Percentiles rank a stretch among this genome's conserved stretches.
These are phyloP conservation scores for Pelvicachromis taeniatus DNA, from an alignment of 2,113 vertebrate genomes.

Conservation along the genomic window DNA sequence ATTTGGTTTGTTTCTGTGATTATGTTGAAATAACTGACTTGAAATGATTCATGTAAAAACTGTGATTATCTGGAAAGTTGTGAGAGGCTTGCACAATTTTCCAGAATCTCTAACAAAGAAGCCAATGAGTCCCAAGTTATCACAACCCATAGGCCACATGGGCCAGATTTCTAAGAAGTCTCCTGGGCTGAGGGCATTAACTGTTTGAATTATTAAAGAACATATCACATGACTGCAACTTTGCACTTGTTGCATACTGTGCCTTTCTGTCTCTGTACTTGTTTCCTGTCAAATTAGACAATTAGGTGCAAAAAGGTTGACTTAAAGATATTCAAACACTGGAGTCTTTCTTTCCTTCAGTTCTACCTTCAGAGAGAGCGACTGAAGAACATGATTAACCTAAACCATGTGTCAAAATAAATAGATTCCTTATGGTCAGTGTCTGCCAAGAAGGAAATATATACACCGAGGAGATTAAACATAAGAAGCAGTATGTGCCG, in stretches of 20 bases:
- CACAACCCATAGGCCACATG: not conserved
- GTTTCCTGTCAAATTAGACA: not conserved
- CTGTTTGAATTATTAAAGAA: not conserved
- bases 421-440: not conserved
- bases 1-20: not conserved
- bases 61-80: not conserved
- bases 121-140: not conserved
- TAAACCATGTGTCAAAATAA: not conserved
- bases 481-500: not conserved
- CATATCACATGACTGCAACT: not conserved
- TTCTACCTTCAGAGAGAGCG: not conserved
- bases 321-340: not conserved
- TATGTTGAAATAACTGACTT: not conserved
- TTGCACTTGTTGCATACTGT: not conserved
- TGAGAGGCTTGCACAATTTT: not conserved
- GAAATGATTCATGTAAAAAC: not conserved
- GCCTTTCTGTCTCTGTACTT: not conserved
- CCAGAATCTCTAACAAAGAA: not conserved
- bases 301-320: no score
- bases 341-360: not conserved
- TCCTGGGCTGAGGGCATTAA: not conserved
- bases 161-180: not conserved
- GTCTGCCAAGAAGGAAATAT: not conserved
- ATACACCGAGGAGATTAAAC: not conserved
- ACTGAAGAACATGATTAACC: not conserved